Evolutionary conservation across 1,140 invertebrate species (phyloP), one percentile per base, ranked within the genome.

Genomic region (Hylaeus anthracinus): DNA sequence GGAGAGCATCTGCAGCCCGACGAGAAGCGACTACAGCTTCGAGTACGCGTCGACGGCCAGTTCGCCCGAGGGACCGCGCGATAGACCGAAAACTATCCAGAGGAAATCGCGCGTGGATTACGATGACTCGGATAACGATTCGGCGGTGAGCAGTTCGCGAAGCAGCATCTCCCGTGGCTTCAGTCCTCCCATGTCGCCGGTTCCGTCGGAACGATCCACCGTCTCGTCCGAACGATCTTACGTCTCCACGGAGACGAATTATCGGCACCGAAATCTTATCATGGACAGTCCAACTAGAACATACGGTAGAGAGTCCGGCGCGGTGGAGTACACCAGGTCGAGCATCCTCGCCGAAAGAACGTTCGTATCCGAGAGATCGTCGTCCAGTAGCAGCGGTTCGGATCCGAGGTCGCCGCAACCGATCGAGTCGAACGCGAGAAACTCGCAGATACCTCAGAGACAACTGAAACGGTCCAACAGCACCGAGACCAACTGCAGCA

Each of bases 61-160:
- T 15, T 92, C 91, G 1, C 90, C 91, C 5, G 91, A 92, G 14
- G 86, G 79, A 10, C 56, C 73, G 58, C 88, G 76, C 5, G 84
- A 79, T 14, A 82, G 85, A 39, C 82, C 79, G 41, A 82, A 82
- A 61, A 81, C 76, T 1, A 64, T 69, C 12, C 84, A 87, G 15
- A 82, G 89, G 64, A 89, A 91, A 83, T 88, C 87, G 45, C 60
- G 94, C 90, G 84, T 82, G 55, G 92, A 92, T 37, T 92, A 92
- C 72, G 95, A 97, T 86, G 97, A 97, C 84, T 97, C 96, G 84
- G 97, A 98, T 89, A 97, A 97, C 88, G 97, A 98, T 91, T 97
- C 97, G 8, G 97, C 97, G 3, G 96, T 98, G 84, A 97, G 97
- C 55, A 96, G 96, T 55, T 96, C 95, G 93, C 95, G 81, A 95